phyloP scores from a whole-genome alignment of 1,140 invertebrate species.

The Fopius arisanus region DNA sequence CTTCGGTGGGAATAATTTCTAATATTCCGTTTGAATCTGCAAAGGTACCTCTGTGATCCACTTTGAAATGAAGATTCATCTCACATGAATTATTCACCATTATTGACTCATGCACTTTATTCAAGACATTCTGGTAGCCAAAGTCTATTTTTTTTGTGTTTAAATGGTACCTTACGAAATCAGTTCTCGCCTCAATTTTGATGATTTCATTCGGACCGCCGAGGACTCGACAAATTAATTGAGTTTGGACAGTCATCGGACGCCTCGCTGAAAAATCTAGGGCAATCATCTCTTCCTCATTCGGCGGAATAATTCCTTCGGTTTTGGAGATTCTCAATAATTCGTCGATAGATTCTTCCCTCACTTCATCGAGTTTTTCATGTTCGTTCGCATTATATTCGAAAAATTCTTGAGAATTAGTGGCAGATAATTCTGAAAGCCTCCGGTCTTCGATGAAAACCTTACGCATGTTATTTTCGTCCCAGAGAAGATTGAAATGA shows the following conservation, averaged over 20 bases:
- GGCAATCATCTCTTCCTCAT: constrained; percentile 47
- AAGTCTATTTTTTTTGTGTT: constrained; percentile 53
- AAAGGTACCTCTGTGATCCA: neutral
- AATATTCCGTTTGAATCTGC: constrained; percentile 32
- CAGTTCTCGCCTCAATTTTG: constrained; percentile 48
- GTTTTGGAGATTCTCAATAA: constrained; percentile 52
- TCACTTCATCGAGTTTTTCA: neutral
- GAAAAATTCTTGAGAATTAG: neutral
- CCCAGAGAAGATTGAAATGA: constrained; percentile 55
- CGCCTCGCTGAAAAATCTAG: constrained; percentile 53
- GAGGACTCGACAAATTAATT: constrained; percentile 50
- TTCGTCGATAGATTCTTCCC: constrained; percentile 35
- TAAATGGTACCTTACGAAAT: constrained; percentile 50
- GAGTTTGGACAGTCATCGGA: constrained; percentile 43
- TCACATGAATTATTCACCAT: constrained; percentile 35
- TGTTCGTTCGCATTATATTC: neutral
- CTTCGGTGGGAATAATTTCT: constrained; percentile 41
- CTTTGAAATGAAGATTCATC: constrained; percentile 37
- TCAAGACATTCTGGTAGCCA: constrained; percentile 50
- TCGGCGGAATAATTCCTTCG: constrained; percentile 54
- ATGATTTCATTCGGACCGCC: constrained; percentile 54
- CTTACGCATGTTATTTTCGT: constrained; percentile 38
- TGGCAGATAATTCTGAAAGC: neutral
- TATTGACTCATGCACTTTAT: constrained; percentile 18
- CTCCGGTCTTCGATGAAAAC: neutral